Base-by-base conservation (phyloP, 2,797 vertebrate genomes). In the Pterois miles region DNA sequence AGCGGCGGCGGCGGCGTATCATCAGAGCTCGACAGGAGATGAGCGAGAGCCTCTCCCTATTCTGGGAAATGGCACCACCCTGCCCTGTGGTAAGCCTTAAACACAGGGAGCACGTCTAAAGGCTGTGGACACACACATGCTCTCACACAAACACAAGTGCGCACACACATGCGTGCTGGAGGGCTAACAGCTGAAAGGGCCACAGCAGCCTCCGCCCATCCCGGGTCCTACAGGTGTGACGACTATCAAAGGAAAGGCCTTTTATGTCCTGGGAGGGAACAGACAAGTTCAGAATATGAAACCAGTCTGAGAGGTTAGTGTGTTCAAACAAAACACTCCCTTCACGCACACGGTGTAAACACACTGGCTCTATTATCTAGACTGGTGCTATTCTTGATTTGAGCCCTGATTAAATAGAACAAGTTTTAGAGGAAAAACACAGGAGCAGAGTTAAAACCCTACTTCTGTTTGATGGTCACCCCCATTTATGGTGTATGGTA, bases 71-170 rank as follows among this genome's bases (percentile, higher is more conserved):
- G 69, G 86, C 85, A 82, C 84, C 92, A 82, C 92, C 91, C 90
- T 90, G 87, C 87, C 71, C 81, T 93, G 90, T 92, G 90, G 94
- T 94, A 58, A 92, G 91, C 79, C 83, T 72, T 91, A 92, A 93
- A 87, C 89, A 94, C 85, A 92, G 92, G 86, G 80, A 88, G 82
- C 53, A 66, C n/a, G 63, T 72, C 78, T 71, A 54, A 52, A 40
- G 50, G 77, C 83, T 71, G 70, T 50, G 59, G 63, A 75, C 74
- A 25, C 57, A 74, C 62, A 76, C 46, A 29, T 38, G 71, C 74
- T 54, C 52, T 57, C 40, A 70, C 40, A 66, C 40, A 71, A 8
- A 81, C 46, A 71, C 29, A 63, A 13, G 10, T 6, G 6, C 16
- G 5, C 18, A 50, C 18, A 38, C n/a, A 34, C 29, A 67, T 10